Conservation (phyloP, 2,888 invertebrate species). For the Phlogophora meticulosa region DNA sequence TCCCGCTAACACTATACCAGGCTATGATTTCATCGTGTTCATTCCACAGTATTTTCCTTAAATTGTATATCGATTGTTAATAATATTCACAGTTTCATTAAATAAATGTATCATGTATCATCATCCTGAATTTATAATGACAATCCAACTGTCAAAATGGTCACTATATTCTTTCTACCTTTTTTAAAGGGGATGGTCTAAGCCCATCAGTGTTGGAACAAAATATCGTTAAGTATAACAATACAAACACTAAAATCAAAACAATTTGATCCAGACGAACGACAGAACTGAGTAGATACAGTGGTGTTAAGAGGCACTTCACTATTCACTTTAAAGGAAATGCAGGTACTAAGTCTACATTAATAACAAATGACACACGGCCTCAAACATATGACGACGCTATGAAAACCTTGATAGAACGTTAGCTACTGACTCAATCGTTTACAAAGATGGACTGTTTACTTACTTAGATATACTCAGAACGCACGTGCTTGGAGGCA, state of each 20-base stretch:
- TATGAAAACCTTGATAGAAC: neutral
- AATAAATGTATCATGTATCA: conserved; percentile 15
- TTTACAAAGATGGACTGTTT: conserved; percentile 31
- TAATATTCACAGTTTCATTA: conserved; percentile 10
- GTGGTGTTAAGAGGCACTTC: conserved; percentile 12
- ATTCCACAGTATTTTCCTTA: conserved; percentile 60
- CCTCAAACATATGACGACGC: conserved; percentile 20
- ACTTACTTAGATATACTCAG: conserved; percentile 5
- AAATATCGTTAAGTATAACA: no score
- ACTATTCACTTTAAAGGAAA: conserved; percentile 17
- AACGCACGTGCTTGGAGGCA: conserved; percentile 15
- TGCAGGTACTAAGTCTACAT: neutral
- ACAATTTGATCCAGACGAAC: neutral
- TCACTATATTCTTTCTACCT: no score
- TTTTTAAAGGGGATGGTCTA: no score
- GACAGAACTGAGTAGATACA: neutral
- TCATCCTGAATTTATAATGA: no score
- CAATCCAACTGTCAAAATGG: no score
- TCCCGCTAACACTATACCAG: conserved; percentile 12
- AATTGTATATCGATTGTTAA: conserved; percentile 27
- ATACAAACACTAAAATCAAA: conserved; percentile 6
- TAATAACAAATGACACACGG: conserved; percentile 32
- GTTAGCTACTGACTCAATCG: conserved; percentile 28
- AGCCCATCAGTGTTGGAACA: no score
- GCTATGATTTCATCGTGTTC: conserved; percentile 62